Evolutionary conservation across 1,140 invertebrate species (phyloP).

Genomic region (Euura saliciscinereae): DNA sequence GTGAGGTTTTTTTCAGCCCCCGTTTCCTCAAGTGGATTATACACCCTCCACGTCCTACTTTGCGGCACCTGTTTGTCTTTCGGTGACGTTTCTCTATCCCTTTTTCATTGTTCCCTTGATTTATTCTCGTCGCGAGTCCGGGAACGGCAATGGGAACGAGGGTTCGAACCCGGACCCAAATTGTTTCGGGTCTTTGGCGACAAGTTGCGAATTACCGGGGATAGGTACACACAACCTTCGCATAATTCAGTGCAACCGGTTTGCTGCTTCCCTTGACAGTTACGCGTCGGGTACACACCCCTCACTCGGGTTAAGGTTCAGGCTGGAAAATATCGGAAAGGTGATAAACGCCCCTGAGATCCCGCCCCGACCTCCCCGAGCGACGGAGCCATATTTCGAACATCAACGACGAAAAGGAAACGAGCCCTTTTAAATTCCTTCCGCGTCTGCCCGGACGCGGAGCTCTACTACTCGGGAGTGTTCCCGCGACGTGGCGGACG

Average conservation of each 20-base stretch:
- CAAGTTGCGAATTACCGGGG: background rate
- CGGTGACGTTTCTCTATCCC: too few species aligned
- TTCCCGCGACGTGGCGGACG: too few species aligned
- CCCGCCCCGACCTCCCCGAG: background rate
- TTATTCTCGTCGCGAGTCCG: too few species aligned
- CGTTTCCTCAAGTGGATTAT: background rate
- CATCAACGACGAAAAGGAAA: background rate
- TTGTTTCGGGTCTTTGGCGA: conserved; percentile 3
- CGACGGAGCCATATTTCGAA: too few species aligned
- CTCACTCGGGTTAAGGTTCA: background rate
- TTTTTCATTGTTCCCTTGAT: too few species aligned
- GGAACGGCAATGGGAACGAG: background rate
- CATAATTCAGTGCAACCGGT: conserved; percentile 5
- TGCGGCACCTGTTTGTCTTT: too few species aligned
- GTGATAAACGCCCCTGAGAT: conserved; percentile 1
- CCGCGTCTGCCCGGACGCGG: background rate
- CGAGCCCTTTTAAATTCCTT: background rate
- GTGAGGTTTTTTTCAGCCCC: background rate
- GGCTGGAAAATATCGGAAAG: background rate
- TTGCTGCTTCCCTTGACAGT: background rate
- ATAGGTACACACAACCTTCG: background rate
- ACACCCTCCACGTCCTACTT: background rate
- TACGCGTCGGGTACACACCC: background rate
- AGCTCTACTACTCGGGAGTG: background rate
- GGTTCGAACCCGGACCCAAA: background rate